Base-by-base conservation (phyloP, 2,113 vertebrate species). In the Tympanuchus pallidicinctus region DNA sequence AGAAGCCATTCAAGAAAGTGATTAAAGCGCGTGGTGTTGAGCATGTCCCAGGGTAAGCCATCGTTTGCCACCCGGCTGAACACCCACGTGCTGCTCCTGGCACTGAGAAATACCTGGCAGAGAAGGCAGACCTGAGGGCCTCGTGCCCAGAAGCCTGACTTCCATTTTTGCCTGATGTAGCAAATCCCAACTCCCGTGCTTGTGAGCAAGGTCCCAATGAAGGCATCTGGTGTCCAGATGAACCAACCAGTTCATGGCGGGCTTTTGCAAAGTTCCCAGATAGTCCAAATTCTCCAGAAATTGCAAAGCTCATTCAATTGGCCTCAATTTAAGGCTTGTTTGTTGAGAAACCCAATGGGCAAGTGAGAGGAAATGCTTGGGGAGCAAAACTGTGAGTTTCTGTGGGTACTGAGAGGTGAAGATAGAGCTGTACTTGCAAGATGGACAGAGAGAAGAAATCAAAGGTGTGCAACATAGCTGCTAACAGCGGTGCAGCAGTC, bases 61-160 rank as follows among this genome's bases (percentile, higher is more conserved):
- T 98, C 91, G 30, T 97, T 57, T 0, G 98, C 98, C 74, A 97
- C 81, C 36, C 98, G 98, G 25, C 97, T 97, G 17, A 95, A 0
- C 63, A 99, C 89, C 98, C 98, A 99, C 1, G 98, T 96, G 22
- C 96, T 98, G 30, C 97, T 97, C 74, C 98, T 98, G 77, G 97
- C 96, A 50, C 98, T 98, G 93, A 99, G 78, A 89, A 98, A 97
- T 54, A 99, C 98, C 98, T 99, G 70, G 13, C 54, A 87, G 57
- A 73, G 25, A 92, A 95, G 71, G 21, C 64, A 91, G 67, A 27
- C 76, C 71, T 89, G 79, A 80, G 59, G 69, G 63, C 50, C 25
- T 24, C 28, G 27, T 67, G 60, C 27, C 8, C 47, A 34, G 28
- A 47, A 14, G 69, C 45, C 78, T 91, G 5, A 0, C 32, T 66